phyloP scores from a whole-genome alignment of 2,113 vertebrate species.

The Festucalex cinctus region DNA sequence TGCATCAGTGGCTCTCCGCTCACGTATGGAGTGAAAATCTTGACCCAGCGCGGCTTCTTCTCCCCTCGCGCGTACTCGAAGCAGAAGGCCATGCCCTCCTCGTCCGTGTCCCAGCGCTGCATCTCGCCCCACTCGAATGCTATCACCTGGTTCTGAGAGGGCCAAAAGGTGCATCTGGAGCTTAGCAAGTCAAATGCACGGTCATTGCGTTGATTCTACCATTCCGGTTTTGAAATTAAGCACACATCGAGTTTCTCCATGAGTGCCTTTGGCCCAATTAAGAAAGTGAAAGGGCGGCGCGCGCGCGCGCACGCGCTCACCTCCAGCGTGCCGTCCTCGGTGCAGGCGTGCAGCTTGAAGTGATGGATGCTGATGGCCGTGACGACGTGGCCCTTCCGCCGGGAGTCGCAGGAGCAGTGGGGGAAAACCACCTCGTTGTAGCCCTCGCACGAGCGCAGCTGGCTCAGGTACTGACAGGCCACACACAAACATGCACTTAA shows the following conservation, averaged over 20 bases:
- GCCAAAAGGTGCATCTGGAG: too few species aligned
- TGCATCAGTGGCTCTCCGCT: constrained; percentile 53
- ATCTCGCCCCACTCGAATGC: constrained; percentile 94
- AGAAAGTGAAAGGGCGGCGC: too few species aligned
- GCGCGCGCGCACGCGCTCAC: too few species aligned
- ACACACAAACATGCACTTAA: not conserved
- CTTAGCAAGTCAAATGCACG: too few species aligned
- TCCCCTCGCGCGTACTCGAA: constrained; percentile 92
- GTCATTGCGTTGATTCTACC: too few species aligned
- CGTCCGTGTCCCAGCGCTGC: constrained; percentile 97
- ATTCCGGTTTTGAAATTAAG: too few species aligned
- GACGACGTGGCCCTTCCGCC: constrained; percentile 91
- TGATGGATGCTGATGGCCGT: constrained; percentile 92
- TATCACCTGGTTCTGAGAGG: constrained; percentile 89
- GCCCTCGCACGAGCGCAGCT: constrained; percentile 89
- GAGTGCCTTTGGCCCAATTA: too few species aligned
- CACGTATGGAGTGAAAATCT: constrained; percentile 84
- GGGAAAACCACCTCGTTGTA: constrained; percentile 95
- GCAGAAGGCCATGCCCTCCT: constrained; percentile 97
- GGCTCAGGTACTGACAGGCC: constrained; percentile 82
- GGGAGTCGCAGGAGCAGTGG: constrained; percentile 93
- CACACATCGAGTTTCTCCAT: too few species aligned
- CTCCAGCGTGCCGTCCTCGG: constrained; percentile 92
- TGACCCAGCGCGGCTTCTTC: constrained; percentile 96
- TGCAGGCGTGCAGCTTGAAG: constrained; percentile 96